Conservation (phyloP, 2,888 invertebrate species). For the Tenthredo notha region DNA sequence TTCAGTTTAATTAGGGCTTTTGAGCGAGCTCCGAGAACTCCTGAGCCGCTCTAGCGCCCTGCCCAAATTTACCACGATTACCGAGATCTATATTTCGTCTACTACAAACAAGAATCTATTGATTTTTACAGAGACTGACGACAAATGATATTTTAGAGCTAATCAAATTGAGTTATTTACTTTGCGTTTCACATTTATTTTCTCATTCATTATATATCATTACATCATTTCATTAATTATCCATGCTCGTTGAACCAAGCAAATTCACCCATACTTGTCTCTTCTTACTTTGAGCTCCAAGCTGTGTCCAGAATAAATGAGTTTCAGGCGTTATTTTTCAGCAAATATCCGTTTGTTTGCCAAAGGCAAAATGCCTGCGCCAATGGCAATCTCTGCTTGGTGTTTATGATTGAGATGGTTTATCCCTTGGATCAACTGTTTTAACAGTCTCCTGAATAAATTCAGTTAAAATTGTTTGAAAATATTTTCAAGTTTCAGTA, state of each 20-base stretch:
- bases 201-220: background rate
- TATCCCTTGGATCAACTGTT: background rate
- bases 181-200: slow-evolving; percentile 6
- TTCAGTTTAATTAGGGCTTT: background rate
- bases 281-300: slow-evolving; percentile 57
- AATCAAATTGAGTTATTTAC: background rate
- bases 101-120: background rate
- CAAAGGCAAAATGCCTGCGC: background rate
- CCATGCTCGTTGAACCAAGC: background rate
- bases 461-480: background rate
- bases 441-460: background rate
- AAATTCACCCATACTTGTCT: slow-evolving; percentile 60
- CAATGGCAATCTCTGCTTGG: background rate
- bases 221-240: slow-evolving; percentile 25
- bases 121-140: background rate
- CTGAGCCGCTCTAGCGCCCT: background rate
- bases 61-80: background rate
- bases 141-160: background rate
- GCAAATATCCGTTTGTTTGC: background rate
- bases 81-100: background rate
- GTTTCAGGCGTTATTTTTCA: background rate
- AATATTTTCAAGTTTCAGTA: background rate
- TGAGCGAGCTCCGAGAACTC: background rate
- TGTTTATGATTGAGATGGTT: background rate
- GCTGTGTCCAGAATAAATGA: background rate